Evolutionary conservation across 2,888 invertebrate genomes (phyloP), one percentile per base, ranked within the genome.

Genomic region (Periphyllus acericola): DNA sequence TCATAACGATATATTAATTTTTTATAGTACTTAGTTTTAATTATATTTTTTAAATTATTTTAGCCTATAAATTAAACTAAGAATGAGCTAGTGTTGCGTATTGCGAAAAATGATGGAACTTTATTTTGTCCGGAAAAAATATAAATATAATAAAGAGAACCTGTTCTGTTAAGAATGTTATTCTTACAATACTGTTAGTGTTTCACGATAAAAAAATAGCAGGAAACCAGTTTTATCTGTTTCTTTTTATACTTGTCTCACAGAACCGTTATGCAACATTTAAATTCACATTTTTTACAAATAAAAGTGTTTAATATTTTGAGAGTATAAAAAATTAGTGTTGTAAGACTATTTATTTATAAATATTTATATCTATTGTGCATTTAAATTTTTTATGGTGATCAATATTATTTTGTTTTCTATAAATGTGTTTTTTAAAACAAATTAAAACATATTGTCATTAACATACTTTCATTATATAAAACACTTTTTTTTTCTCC

Each of bases 231-330:
- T 85, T 85, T 78, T 78, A 52, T 68, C 17, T 25, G 46, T 75
- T 66, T 72, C 4, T 34, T 11, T 60, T 55, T 78, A 17, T 34
- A 46, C 11, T 29, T 9, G 68, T 68, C 25, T 78, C 29, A 3
- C 19, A 85, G 76, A 85, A 85, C 84, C 84, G 84, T 85, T 85
- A 76, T 52, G 84, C 68, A 85, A 85, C 46, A 52, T 85, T 68
- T 85, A 68, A 52, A 85, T 76, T 85, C 68, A 76, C 32, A 52
- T 83, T 83, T 75, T 46, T 83, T 75, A 75, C 19, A 32, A 40
- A 74, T 74, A 60, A 66, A 76, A 68, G 40, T 60, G 40, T 46
- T 76, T 46, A 76, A 32, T 52, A 52, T 34, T 19, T 19, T 71
- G 32, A 25, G 1, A 79, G 29, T 46, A 60, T 6, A 60, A 25